These are phyloP conservation scores for Druceiella hillmani DNA, from an alignment of 2,888 invertebrate genomes.

Conservation along the genomic window DNA sequence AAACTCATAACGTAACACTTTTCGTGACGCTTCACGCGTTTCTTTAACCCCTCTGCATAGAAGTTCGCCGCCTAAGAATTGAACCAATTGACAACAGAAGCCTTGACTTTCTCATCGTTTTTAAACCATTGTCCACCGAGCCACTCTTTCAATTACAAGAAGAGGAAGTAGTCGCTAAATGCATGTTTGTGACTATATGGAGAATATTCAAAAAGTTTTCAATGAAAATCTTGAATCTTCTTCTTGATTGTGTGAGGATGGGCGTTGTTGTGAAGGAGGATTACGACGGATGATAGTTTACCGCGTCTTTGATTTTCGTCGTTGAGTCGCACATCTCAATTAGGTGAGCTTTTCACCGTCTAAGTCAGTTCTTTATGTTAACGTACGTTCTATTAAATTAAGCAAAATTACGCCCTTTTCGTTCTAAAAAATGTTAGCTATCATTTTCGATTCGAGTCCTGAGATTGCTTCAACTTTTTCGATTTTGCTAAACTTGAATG, in stretches of 20 bases:
- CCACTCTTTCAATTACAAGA: not conserved
- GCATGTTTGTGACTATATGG: not conserved
- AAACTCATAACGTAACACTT: too few species aligned
- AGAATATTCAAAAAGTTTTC: not conserved
- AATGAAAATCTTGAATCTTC: slow-evolving; percentile 1
- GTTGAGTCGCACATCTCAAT: too few species aligned
- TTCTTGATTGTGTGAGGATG: not conserved
- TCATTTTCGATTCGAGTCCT: too few species aligned
- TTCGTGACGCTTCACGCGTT: too few species aligned
- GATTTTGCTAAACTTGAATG: too few species aligned
- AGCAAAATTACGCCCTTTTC: too few species aligned
- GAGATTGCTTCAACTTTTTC: too few species aligned
- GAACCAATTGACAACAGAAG: not conserved
- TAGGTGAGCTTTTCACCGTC: too few species aligned
- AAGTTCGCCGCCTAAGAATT: not conserved
- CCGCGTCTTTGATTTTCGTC: too few species aligned
- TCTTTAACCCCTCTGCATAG: not conserved
- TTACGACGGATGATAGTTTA: not conserved
- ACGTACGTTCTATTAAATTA: too few species aligned
- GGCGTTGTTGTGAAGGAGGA: not conserved
- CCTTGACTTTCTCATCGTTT: not conserved
- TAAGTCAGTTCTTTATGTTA: too few species aligned
- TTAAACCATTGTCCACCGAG: not conserved
- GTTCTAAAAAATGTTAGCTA: too few species aligned
- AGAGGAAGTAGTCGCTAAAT: not conserved